Conservation (phyloP, 2,888 invertebrate species). For the Ecdyonurus torrentis region DNA sequence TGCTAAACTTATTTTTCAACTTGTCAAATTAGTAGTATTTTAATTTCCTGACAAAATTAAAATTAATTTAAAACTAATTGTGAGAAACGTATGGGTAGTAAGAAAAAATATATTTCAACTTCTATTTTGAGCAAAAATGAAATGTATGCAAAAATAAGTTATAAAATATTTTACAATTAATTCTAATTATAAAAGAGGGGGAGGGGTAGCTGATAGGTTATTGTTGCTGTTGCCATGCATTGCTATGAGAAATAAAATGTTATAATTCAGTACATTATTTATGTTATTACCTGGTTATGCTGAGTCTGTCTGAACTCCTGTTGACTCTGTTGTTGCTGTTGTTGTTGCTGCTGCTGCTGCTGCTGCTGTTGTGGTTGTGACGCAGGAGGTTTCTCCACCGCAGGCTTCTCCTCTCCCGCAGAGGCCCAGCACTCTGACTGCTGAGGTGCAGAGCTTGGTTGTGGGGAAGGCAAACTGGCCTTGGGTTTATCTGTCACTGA, state of each 20-base stretch:
- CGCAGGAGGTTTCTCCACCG: neutral
- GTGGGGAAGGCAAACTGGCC: neutral
- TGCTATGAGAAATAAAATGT: too few relatives aligned
- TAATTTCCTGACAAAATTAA: too few relatives aligned
- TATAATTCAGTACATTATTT: too few relatives aligned
- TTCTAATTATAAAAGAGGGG: neutral
- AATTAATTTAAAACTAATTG: too few relatives aligned
- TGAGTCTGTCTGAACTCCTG: neutral
- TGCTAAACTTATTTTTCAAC: too few relatives aligned
- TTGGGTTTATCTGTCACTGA: slow-evolving; percentile 16
- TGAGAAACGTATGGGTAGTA: too few relatives aligned
- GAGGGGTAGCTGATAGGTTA: neutral
- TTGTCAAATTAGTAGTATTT: too few relatives aligned
- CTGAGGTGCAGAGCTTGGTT: neutral
- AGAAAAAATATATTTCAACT: too few relatives aligned
- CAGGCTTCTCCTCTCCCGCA: slow-evolving; percentile 3
- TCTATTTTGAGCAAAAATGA: too few relatives aligned
- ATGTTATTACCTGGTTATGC: neutral
- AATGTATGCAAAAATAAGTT: neutral
- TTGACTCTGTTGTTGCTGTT: neutral
- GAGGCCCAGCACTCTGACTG: neutral
- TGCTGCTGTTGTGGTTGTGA: neutral
- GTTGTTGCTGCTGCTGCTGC: neutral
- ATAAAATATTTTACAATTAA: neutral
- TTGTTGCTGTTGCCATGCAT: neutral